Base-by-base conservation (phyloP, 2,888 invertebrate species). In the Nymphalis c-album region DNA sequence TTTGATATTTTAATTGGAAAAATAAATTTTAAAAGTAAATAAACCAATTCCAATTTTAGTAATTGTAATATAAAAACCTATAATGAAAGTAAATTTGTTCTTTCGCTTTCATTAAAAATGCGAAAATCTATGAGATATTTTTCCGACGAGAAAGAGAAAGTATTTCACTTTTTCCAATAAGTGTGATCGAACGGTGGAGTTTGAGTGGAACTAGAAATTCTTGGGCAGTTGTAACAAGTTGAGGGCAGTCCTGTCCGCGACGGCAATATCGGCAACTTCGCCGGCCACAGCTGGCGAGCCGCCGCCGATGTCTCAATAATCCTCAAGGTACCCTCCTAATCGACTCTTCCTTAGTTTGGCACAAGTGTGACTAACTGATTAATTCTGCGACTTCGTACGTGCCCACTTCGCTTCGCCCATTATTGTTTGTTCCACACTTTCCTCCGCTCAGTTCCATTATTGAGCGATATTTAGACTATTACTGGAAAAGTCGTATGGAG, bases 331-430 rank as follows among this genome's bases (percentile, higher is more conserved):
- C 88, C 89, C 86, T 86, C 86, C 90, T 91, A 91, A 92, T 91
- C 91, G 91, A 90, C 88, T 92, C 89, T 85, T 89, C 90, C 89
- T 87, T 84, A 85, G 81, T 88, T 84, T 85, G 86, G 82, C 90
- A 83, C 92, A 91, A 92, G 91, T 92, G 92, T 85, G 91, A 86
- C 89, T 90, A 90, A 91, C 92, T 91, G 91, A 92, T 92, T 91
- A 91, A 91, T 92, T 86, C 91, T 84, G 84, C 82, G 81, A 83
- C 82, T 85, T 77, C 73, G 79, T 87, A 86, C 90, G 91, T 91
- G 91, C 88, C 85, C 80, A 78, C 78, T 79, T 79, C 81, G 79
- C 84, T 82, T 82, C 80, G 77, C 76, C 77, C 81, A 81, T 84
- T 89, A 89, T 90, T 90, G 87, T 88, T 87, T 90, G 83, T 82